A percentile compares a stretch with the other conserved stretches of the same genome.
Conservation (phyloP, 2,888 invertebrate genomes). For the Apodemia hepburni region DNA sequence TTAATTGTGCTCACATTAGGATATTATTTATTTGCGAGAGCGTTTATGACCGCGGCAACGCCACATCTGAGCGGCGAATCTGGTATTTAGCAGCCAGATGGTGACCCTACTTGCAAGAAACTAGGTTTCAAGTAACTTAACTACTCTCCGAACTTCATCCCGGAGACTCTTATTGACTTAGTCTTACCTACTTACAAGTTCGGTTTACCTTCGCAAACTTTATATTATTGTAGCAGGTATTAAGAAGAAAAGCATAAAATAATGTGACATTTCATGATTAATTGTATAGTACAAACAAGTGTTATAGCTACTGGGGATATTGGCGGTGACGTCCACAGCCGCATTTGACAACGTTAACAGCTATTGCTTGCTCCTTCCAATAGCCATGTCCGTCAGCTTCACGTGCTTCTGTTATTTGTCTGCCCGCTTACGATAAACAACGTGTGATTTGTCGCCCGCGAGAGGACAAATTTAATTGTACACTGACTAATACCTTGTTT, state of each 20-base stretch:
- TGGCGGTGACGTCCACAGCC: not conserved
- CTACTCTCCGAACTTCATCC: constrained; percentile 1
- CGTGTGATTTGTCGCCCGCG: no score
- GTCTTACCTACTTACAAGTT: constrained; percentile 3
- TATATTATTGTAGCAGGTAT: not conserved
- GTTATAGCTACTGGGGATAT: not conserved
- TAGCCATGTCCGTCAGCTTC: no score
- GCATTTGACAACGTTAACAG: not conserved
- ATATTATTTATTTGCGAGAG: no score
- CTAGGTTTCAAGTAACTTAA: constrained; percentile 11
- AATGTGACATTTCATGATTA: not conserved
- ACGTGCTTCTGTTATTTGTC: no score
- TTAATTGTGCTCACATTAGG: no score
- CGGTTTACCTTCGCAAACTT: not conserved
- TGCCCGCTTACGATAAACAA: no score
- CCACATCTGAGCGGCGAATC: no score
- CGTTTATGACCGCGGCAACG: no score
- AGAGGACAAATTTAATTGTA: no score
- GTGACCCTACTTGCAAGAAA: not conserved
- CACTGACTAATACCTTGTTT: no score
- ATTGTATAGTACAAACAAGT: no score
- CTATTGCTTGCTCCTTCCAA: not conserved
- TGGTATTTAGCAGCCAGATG: not conserved
- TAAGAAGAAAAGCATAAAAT: not conserved
- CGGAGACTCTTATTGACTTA: not conserved